These are phyloP conservation scores for Dermochelys coriacea DNA, from an alignment of 2,797 vertebrate genomes.

Conservation along the genomic window DNA sequence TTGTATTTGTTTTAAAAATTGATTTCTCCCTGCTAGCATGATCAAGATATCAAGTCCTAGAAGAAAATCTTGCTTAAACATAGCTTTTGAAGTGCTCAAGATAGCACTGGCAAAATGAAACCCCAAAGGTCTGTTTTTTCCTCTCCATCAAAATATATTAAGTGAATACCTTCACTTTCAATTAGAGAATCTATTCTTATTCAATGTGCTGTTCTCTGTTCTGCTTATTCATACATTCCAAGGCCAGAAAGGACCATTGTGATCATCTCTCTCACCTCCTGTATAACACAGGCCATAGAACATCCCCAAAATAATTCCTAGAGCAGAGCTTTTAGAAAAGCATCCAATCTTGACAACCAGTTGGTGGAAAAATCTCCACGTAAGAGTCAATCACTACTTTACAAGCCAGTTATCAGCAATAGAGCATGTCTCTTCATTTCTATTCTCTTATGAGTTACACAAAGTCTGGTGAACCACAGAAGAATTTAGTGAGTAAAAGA, in stretches of 20 bases:
- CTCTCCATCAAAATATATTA: neutral
- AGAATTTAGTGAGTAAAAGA: neutral
- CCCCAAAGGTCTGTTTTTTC: neutral
- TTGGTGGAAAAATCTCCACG: neutral
- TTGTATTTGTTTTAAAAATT: neutral
- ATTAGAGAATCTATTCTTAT: neutral
- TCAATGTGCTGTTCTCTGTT: neutral
- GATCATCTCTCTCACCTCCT: neutral
- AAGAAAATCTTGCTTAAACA: neutral
- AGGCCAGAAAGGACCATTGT: neutral
- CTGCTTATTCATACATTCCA: neutral
- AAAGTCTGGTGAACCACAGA: neutral
- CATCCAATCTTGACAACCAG: neutral
- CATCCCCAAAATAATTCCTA: neutral
- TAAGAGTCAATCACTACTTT: neutral
- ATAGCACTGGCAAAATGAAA: rapidly evolving
- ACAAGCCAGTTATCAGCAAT: neutral
- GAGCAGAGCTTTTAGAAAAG: neutral
- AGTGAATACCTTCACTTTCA: neutral
- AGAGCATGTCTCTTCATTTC: neutral
- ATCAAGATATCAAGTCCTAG: neutral
- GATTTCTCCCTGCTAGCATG: neutral
- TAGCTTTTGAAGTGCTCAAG: neutral
- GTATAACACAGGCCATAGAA: neutral
- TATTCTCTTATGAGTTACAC: neutral